Base-by-base conservation (phyloP, 2,113 vertebrate genomes). In the Bostrychus sinensis region DNA sequence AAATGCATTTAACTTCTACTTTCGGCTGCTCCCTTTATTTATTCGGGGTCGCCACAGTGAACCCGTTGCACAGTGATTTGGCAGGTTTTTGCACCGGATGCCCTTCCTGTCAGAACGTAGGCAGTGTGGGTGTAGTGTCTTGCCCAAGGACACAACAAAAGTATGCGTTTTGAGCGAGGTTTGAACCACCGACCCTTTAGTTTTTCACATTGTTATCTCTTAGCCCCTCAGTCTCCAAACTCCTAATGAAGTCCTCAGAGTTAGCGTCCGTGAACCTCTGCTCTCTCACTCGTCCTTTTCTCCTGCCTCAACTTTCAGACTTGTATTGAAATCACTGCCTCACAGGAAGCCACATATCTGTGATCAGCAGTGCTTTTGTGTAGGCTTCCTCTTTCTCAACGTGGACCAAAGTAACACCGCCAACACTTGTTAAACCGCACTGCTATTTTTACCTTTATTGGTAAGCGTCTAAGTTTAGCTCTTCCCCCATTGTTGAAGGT, bases 401-500 rank as follows among this genome's bases (percentile, higher is more conserved):
- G 50, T 58, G 8, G 4, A 58, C 69, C 77, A 26, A 28, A n/a
- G 25, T 74, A 57, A 14, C 59, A 68, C 25, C 23, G 25, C 25
- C 14, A 20, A 54, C 58, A 14, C 30, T 20, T 5, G 14, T 68
- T 69, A 46, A 72, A 62, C 50, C 61, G 28, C 9, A 19, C 32
- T 0, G 28, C 68, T 61, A 62, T 60, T 69, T 55, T 22, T 19
- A 7, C 37, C 23, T 20, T 23, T 43, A 45, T 51, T 10, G 0
- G 6, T 8, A 25, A 26, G 12, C 9, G 6, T 61, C 61, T 62
- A 61, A 60, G 16, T 61, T 39, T 32, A 77, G 56, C 51, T 53
- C 39, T 23, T 3, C 13, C 39, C 48, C 69, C 25, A 54, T 62
- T 69, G 61, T 66, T 80, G 42, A 64, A 42, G 42, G 54, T 74